Conservation (phyloP, 2,113 vertebrate genomes). For the Tupaia tana region DNA sequence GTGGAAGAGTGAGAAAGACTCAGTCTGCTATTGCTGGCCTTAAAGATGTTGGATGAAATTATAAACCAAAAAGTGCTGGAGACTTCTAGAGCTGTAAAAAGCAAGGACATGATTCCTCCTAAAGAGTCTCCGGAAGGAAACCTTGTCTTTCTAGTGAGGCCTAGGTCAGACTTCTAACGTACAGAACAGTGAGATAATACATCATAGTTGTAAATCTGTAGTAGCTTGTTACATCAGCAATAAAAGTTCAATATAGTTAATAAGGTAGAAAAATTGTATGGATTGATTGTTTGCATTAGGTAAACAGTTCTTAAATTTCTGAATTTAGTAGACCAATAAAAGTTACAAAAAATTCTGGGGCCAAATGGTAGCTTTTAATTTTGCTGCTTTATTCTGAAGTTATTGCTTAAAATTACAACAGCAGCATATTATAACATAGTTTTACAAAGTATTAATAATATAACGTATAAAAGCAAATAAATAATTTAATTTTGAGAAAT, state of each 20-base stretch:
- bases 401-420: slow-evolving; percentile 25
- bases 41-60: background rate
- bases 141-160: background rate
- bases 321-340: slow-evolving; percentile 40
- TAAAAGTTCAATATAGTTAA: slow-evolving; percentile 7
- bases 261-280: background rate
- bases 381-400: slow-evolving; percentile 30
- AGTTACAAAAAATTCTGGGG: background rate
- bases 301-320: slow-evolving; percentile 16
- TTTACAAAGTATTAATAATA: slow-evolving; percentile 1
- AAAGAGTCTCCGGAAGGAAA: background rate
- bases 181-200: background rate
- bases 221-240: background rate
- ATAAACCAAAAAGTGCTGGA: background rate
- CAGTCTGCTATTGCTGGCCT: background rate
- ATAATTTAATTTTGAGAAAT: slow-evolving; percentile 27
- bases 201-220: background rate
- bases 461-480: background rate
- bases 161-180: background rate
- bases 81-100: background rate
- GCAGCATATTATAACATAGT: background rate
- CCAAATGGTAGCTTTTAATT: slow-evolving; percentile 20
- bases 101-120: background rate
- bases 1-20: background rate
- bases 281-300: background rate